These are phyloP conservation scores for Aplochiton taeniatus DNA, from an alignment of 2,797 vertebrate genomes.

Conservation along the genomic window DNA sequence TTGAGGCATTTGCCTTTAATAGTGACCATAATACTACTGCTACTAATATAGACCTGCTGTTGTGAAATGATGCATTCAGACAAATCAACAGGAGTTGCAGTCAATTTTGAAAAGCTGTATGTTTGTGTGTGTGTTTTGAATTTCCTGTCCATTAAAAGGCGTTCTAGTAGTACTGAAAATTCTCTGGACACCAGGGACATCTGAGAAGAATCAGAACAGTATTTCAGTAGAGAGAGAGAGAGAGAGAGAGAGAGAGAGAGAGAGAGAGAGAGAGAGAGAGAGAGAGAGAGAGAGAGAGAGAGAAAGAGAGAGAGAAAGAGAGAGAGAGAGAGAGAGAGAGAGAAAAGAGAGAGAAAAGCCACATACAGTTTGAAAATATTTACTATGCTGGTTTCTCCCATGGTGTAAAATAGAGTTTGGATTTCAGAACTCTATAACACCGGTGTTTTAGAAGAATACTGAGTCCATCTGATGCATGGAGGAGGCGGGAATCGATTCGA, in stretches of 20 bases:
- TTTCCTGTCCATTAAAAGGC: no score
- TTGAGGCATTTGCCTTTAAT: conserved; percentile 22
- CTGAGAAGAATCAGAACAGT: conserved; percentile 15
- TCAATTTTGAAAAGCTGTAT: conserved; percentile 1
- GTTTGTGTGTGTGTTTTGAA: no score
- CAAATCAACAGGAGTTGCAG: conserved; percentile 20
- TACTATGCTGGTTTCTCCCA: conserved; percentile 51
- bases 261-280: conserved; percentile 2
- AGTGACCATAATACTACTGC: no score
- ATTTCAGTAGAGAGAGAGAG: neutral
- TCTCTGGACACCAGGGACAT: no score
- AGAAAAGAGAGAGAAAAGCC: no score
- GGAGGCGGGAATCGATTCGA: no score
- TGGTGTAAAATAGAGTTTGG: conserved; percentile 24
- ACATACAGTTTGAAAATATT: conserved; percentile 60
- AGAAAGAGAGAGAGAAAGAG: neutral
- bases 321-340: conserved; percentile 39
- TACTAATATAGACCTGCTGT: no score
- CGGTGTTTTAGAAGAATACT: conserved; percentile 13
- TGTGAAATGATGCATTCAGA: no score
- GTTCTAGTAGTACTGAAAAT: no score
- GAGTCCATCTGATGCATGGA: no score
- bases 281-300: neutral
- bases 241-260: neutral
- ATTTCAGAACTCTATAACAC: conserved; percentile 59